phyloP scores from a whole-genome alignment of 92 coral and sea anemone species.

The Zoanthus gigantus region DNA sequence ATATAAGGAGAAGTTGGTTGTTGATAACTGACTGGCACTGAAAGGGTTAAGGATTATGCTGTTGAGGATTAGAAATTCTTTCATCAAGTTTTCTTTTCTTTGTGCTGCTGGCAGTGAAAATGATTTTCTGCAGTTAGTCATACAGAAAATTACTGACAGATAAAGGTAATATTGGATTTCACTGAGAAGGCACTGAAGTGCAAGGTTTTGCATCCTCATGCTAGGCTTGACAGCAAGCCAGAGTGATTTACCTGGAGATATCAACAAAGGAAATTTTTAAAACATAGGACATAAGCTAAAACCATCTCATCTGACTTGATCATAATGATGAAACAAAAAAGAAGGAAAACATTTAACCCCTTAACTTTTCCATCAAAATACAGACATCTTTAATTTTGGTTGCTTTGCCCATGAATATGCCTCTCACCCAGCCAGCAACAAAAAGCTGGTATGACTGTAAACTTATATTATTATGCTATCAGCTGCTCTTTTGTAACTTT shows the following conservation, averaged over 20 bases:
- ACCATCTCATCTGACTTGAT: not conserved
- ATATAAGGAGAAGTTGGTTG: no score
- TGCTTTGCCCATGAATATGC: not conserved
- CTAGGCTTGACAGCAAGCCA: not conserved
- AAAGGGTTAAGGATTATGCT: no score
- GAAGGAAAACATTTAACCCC: not conserved
- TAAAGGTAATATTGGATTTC: not conserved
- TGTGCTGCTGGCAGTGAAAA: not conserved
- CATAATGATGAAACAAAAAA: no score
- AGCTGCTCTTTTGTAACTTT: no score
- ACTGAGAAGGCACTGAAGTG: not conserved
- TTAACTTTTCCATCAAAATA: not conserved
- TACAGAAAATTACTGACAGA: not conserved
- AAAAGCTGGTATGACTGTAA: not conserved
- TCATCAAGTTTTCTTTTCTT: not conserved
- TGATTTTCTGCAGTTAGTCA: not conserved
- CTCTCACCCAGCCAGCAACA: conserved; percentile 73
- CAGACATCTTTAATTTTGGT: not conserved
- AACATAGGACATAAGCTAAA: not conserved
- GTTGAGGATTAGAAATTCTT: no score
- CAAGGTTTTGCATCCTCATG: not conserved
- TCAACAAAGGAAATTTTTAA: not conserved
- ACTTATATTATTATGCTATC: not conserved
- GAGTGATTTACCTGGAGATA: conserved; percentile 2
- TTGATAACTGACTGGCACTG: no score